Conservation (phyloP, 2,888 invertebrate genomes). For the Rhorus exstirpatorius region DNA sequence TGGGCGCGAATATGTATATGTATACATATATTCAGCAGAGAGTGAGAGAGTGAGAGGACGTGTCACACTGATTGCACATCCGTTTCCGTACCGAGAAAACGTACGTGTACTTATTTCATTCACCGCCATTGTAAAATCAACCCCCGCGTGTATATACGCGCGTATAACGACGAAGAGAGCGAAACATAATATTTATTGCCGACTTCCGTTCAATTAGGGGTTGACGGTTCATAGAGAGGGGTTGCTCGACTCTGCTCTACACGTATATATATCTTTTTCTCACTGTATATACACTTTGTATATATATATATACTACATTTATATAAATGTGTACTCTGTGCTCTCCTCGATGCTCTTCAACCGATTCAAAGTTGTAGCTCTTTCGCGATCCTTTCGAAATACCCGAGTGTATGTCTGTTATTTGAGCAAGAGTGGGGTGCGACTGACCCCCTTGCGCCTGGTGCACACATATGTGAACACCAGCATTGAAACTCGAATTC, state of each 20-base stretch:
- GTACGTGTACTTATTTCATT: slow-evolving; percentile 76
- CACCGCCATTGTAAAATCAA: slow-evolving; percentile 67
- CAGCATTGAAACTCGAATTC: slow-evolving; percentile 31
- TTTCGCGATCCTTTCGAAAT: slow-evolving; percentile 51
- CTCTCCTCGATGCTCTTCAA: slow-evolving; percentile 41
- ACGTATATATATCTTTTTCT: slow-evolving; percentile 33
- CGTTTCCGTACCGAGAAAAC: slow-evolving; percentile 80
- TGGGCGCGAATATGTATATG: slow-evolving; percentile 72
- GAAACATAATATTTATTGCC: slow-evolving; percentile 85
- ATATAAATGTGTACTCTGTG: slow-evolving; percentile 21
- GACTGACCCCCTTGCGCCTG: background rate
- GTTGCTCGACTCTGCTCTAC: slow-evolving; percentile 48
- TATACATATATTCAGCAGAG: background rate
- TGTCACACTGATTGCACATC: slow-evolving; percentile 83
- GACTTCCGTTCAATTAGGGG: slow-evolving; percentile 86
- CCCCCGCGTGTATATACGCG: slow-evolving; percentile 48
- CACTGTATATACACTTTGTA: background rate
- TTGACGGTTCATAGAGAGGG: slow-evolving; percentile 76
- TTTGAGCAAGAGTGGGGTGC: slow-evolving; percentile 23
- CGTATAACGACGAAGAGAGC: slow-evolving; percentile 81
- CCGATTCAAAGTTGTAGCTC: slow-evolving; percentile 49
- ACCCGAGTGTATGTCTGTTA: background rate
- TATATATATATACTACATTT: background rate
- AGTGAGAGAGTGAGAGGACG: background rate
- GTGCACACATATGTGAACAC: slow-evolving; percentile 31